Conservation (phyloP, 2,888 invertebrate species). For the Ctenicera cuprea region DNA sequence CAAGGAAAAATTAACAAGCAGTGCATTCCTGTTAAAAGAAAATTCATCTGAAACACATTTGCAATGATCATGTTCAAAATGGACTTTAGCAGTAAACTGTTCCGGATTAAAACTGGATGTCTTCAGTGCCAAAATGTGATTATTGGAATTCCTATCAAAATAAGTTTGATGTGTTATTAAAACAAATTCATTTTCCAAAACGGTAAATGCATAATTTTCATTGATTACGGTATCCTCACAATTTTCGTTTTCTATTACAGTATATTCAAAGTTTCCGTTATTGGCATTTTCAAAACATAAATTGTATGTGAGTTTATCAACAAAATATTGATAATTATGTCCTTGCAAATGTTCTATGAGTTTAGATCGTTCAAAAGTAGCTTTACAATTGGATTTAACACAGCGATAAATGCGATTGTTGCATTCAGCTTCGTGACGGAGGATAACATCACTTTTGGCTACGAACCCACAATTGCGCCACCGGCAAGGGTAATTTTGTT, state of each 20-base stretch:
- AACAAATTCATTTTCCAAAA: slow-evolving; percentile 17
- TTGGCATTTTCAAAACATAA: neutral
- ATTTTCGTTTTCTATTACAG: too few relatives aligned
- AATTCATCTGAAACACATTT: slow-evolving; percentile 25
- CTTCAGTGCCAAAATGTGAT: slow-evolving; percentile 9
- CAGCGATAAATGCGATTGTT: slow-evolving; percentile 28
- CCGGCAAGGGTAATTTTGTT: slow-evolving; percentile 30
- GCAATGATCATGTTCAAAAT: slow-evolving; percentile 36
- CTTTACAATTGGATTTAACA: slow-evolving; percentile 16
- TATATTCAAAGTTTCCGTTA: too few relatives aligned
- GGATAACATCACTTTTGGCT: slow-evolving; percentile 20
- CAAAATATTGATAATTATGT: slow-evolving; percentile 11
- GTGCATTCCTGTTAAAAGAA: slow-evolving; percentile 12
- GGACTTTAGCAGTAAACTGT: neutral
- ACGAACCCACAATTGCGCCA: slow-evolving; percentile 29
- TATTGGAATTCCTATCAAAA: neutral
- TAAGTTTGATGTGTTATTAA: neutral
- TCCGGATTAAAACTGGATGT: slow-evolving; percentile 10
- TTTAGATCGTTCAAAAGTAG: slow-evolving; percentile 7
- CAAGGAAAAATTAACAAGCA: neutral
- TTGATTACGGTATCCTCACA: too few relatives aligned
- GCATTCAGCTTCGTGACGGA: slow-evolving; percentile 24
- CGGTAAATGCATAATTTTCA: slow-evolving; percentile 11
- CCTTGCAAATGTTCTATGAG: slow-evolving; percentile 17
- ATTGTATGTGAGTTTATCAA: slow-evolving; percentile 4